A percentile compares a stretch with the other conserved stretches of the same genome.
These are phyloP conservation scores for Elmis aenea DNA, from an alignment of 2,888 invertebrate species.

Conservation along the genomic window DNA sequence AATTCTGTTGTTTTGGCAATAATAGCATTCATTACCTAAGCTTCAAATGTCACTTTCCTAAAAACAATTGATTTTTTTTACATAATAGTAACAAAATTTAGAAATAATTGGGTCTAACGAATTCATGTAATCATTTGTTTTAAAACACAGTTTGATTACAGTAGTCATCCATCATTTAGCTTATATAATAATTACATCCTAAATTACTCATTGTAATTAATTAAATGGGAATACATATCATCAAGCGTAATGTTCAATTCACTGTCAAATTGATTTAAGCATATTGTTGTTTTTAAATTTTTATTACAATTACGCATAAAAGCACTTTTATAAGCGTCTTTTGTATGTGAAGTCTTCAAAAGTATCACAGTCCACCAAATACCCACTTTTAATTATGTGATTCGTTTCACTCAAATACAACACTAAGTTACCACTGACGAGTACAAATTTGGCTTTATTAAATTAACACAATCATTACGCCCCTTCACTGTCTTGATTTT, in stretches of 20 bases:
- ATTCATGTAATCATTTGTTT: conserved; percentile 12
- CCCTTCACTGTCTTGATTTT: conserved; percentile 37
- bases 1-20: no score
- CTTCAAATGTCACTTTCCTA: no score
- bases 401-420: conserved; percentile 1
- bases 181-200: conserved; percentile 36
- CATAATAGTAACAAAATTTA: conserved; percentile 11
- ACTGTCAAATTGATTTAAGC: conserved; percentile 16
- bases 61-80: no score
- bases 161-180: conserved; percentile 26
- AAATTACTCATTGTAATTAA: conserved; percentile 33
- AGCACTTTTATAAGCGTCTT: conserved; percentile 17
- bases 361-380: conserved; percentile 45
- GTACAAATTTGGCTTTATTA: conserved; percentile 9
- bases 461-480: conserved; percentile 26
- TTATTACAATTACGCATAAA: no score
- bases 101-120: conserved; percentile 9
- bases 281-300: conserved; percentile 12
- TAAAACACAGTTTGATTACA: conserved; percentile 27
- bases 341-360: conserved; percentile 22
- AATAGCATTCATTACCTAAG: no score
- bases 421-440: no score
- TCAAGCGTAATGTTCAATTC: conserved; percentile 37
- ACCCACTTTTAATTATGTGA: conserved; percentile 28
- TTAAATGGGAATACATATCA: conserved; percentile 35